Conservation (phyloP, 1,140 invertebrate species). For the Colletes latitarsis region DNA sequence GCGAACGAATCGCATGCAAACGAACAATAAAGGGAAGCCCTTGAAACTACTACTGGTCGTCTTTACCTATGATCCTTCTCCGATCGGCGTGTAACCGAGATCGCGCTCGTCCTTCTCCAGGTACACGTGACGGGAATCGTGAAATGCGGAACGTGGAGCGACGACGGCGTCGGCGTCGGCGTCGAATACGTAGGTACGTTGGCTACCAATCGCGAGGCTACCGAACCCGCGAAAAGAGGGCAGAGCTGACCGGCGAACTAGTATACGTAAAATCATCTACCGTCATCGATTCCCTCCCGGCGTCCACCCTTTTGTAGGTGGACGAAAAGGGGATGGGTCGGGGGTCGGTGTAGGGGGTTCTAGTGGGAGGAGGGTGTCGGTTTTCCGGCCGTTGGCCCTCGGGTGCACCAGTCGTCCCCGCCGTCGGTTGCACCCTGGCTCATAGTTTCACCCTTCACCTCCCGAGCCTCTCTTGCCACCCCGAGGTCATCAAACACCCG, state of each 20-base stretch:
- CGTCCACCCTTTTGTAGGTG: conserved; percentile 66
- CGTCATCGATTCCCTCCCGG: conserved; percentile 72
- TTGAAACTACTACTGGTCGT: background rate
- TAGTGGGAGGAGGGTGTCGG: conserved; percentile 57
- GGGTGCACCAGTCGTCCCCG: conserved; percentile 60
- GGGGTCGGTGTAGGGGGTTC: conserved; percentile 35
- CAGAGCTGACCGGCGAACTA: conserved; percentile 60
- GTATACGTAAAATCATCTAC: conserved; percentile 73
- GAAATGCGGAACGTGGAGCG: conserved; percentile 4
- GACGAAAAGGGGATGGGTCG: conserved; percentile 50
- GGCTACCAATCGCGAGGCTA: conserved; percentile 55
- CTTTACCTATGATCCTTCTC: background rate
- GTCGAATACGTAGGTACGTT: conserved; percentile 33
- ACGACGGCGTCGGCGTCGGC: conserved; percentile 25
- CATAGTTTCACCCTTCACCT: conserved; percentile 61
- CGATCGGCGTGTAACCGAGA: background rate
- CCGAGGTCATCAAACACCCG: conserved; percentile 81
- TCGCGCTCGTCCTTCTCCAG: conserved; percentile 9
- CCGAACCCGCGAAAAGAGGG: conserved; percentile 68
- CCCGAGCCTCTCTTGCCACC: conserved; percentile 71
- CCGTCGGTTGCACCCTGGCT: conserved; percentile 56
- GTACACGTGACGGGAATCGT: conserved; percentile 12
- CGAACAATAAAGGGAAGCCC: background rate
- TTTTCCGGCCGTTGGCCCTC: conserved; percentile 68
- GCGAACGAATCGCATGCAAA: background rate